These are phyloP conservation scores for Crenuchus spilurus DNA, from an alignment of 2,797 vertebrate genomes.

Conservation along the genomic window DNA sequence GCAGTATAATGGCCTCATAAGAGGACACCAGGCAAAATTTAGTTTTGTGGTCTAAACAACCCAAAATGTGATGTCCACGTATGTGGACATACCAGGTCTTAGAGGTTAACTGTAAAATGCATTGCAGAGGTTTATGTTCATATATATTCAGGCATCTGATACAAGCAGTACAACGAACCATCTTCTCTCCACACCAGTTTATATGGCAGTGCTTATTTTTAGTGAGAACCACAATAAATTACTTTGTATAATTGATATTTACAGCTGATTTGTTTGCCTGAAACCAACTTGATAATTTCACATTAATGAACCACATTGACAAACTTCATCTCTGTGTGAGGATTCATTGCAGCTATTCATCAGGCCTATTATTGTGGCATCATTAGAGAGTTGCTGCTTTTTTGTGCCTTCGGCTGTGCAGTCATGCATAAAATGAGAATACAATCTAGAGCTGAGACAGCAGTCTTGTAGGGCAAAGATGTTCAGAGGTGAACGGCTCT, in stretches of 20 bases:
- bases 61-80: too few species aligned
- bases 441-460: constrained; percentile 4
- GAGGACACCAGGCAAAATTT: too few species aligned
- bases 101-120: too few species aligned
- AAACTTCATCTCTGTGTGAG: not conserved
- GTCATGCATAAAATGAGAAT: constrained; percentile 11
- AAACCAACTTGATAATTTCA: constrained; percentile 3
- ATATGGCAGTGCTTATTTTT: not conserved
- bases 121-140: too few species aligned
- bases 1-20: too few species aligned
- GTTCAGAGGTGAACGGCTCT: not conserved
- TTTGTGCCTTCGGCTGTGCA: not conserved
- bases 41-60: too few species aligned
- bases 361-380: not conserved
- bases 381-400: constrained; percentile 4
- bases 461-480: not conserved
- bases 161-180: too few species aligned
- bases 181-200: not conserved
- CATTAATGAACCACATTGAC: constrained; percentile 5
- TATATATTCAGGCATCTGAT: too few species aligned
- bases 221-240: not conserved
- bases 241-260: constrained; percentile 6
- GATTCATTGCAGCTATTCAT: constrained; percentile 1
- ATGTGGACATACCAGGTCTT: too few species aligned
- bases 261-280: not conserved